These are phyloP conservation scores for Sebastes iracundus DNA, from an alignment of 2,797 vertebrate genomes.

Conservation along the genomic window DNA sequence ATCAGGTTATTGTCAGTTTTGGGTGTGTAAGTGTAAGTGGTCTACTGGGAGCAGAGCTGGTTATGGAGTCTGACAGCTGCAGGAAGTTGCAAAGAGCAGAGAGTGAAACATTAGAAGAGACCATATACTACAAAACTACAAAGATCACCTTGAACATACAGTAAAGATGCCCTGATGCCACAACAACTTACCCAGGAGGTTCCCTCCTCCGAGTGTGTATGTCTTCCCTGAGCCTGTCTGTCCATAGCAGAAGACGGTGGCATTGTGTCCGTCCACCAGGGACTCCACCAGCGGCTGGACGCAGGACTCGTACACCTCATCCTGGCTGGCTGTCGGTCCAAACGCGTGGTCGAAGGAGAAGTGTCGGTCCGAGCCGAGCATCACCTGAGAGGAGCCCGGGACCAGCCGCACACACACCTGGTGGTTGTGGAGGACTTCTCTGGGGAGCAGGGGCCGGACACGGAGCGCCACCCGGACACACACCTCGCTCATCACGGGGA, in stretches of 20 bases:
- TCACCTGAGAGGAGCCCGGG: conserved; percentile 83
- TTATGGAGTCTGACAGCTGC: too few relatives aligned
- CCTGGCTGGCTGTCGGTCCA: conserved; percentile 86
- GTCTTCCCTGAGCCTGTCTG: conserved; percentile 95
- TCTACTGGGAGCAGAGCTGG: too few relatives aligned
- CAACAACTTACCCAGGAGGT: conserved; percentile 81
- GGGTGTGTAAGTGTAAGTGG: too few relatives aligned
- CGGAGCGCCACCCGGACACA: conserved; percentile 90
- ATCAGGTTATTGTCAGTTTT: too few relatives aligned
- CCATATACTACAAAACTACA: neutral
- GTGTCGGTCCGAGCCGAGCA: conserved; percentile 84
- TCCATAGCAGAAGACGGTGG: conserved; percentile 92
- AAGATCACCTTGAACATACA: neutral
- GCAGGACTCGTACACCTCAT: conserved; percentile 87
- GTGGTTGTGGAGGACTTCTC: conserved; percentile 88
- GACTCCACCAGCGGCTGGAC: conserved; percentile 87
- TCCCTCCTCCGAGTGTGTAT: conserved; percentile 88
- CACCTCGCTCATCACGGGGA: conserved; percentile 83
- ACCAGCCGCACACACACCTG: conserved; percentile 86
- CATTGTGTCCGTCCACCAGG: conserved; percentile 88
- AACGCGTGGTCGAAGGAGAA: conserved; percentile 93
- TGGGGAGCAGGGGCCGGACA: conserved; percentile 89
- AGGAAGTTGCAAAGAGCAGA: neutral
- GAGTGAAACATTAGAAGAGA: neutral
- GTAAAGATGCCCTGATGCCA: neutral